phyloP scores from a whole-genome alignment of 1,140 invertebrate genomes.

The Zaprionus lachaisei region DNA sequence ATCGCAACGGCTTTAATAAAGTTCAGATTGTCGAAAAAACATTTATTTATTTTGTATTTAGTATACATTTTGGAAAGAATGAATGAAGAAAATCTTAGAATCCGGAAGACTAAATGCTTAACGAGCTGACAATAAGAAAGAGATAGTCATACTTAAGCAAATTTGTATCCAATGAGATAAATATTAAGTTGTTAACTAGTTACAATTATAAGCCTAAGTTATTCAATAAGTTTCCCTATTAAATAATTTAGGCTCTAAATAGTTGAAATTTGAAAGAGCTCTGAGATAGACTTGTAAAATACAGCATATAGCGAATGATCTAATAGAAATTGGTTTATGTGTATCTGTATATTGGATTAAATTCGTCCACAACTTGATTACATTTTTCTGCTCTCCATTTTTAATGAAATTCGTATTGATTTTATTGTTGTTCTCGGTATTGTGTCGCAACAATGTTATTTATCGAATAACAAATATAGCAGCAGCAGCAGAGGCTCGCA shows the following conservation, averaged over 20 bases:
- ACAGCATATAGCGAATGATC: neutral
- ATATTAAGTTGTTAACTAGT: neutral
- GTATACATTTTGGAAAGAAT: neutral
- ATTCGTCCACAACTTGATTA: slow-evolving; percentile 6
- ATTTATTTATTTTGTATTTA: neutral
- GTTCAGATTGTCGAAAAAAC: slow-evolving; percentile 12
- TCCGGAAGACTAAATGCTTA: neutral
- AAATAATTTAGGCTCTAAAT: neutral
- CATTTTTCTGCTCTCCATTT: slow-evolving; percentile 16
- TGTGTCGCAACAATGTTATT: slow-evolving; percentile 21
- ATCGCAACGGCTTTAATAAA: slow-evolving; percentile 28
- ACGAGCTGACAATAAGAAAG: neutral
- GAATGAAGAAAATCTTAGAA: neutral
- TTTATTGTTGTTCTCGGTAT: slow-evolving; percentile 13
- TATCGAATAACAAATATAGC: slow-evolving; percentile 8
- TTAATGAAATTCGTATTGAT: slow-evolving; percentile 31
- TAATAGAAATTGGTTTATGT: neutral
- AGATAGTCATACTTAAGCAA: neutral
- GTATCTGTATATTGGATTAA: neutral
- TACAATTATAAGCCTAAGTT: neutral
- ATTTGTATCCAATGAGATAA: neutral
- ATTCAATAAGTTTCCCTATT: neutral
- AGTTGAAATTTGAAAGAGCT: too few relatives aligned
- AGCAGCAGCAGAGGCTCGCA: neutral
- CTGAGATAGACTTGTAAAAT: neutral